Evolutionary conservation across 92 coral and sea anemone species (phyloP).

Genomic region (Porites lobata): DNA sequence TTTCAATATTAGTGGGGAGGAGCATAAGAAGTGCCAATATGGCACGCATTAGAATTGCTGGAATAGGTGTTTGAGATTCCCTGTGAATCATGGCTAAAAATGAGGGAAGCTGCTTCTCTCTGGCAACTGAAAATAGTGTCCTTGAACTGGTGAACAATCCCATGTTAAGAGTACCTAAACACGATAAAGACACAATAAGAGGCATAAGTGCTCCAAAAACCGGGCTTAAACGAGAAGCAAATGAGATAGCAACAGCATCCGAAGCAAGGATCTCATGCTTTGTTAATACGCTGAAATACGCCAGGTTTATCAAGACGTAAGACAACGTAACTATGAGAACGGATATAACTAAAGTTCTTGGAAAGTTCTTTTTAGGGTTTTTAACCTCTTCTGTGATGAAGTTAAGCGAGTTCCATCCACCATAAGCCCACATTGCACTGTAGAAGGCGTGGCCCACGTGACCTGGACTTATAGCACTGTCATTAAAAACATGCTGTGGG

Average conservation of each 20-base stretch:
- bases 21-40: conserved; percentile 82
- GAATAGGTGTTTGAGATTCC: conserved; percentile 78
- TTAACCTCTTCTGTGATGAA: conserved; percentile 78
- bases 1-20: conserved; percentile 77
- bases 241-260: conserved; percentile 78
- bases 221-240: conserved; percentile 49
- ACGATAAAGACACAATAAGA: conserved; percentile 80
- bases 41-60: conserved; percentile 86
- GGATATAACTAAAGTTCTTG: conserved; percentile 70
- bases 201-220: conserved; percentile 76
- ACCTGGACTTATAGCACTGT: conserved; percentile 66
- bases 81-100: conserved; percentile 69
- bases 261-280: conserved; percentile 80
- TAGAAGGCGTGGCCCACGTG: conserved; percentile 83
- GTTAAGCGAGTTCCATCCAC: conserved; percentile 85
- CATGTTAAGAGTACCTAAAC: conserved; percentile 85
- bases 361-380: conserved; percentile 80
- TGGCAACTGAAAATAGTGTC: conserved; percentile 81
- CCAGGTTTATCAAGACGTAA: conserved; percentile 77
- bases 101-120: conserved; percentile 81
- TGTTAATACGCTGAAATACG: conserved; percentile 71
- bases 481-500: conserved; percentile 52
- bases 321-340: conserved; percentile 81
- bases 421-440: conserved; percentile 86
- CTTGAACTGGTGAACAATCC: conserved; percentile 76